phyloP scores from a whole-genome alignment of 2,113 vertebrate species.

The Psammodynastes pulverulentus region DNA sequence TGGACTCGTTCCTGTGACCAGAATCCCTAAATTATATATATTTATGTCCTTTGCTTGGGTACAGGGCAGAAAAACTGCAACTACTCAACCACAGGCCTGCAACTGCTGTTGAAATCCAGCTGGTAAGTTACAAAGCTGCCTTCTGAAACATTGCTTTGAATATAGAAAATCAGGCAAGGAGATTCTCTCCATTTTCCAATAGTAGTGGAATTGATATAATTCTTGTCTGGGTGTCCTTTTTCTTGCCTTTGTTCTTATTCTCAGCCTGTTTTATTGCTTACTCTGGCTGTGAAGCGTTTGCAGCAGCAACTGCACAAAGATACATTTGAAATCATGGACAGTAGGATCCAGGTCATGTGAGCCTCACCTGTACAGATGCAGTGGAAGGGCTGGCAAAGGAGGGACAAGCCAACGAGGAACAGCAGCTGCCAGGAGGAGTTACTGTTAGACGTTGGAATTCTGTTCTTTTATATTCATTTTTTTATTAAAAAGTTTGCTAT shows the following conservation, averaged over 20 bases:
- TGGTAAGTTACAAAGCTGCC: slow-evolving; percentile 74
- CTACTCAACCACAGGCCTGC: slow-evolving; percentile 92
- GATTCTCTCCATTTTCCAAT: not conserved
- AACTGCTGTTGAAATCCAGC: slow-evolving; percentile 95
- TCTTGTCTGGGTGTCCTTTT: not conserved
- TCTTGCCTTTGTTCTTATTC: not conserved
- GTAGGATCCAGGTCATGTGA: too few species aligned
- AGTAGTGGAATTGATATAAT: not conserved
- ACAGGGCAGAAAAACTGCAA: slow-evolving; percentile 94
- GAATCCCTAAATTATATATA: slow-evolving; percentile 25
- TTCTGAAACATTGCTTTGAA: slow-evolving; percentile 21
- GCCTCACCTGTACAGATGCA: not conserved
- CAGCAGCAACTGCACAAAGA: not conserved
- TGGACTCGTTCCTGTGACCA: not conserved
- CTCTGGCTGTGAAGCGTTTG: not conserved
- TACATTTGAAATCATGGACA: not conserved
- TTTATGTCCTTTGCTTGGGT: slow-evolving; percentile 30
- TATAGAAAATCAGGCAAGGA: slow-evolving; percentile 16
- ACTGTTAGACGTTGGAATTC: not conserved
- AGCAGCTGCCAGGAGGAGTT: not conserved
- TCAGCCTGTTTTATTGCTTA: not conserved
- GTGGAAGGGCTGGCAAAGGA: not conserved
- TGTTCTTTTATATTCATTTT: not conserved
- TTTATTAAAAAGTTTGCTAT: not conserved
- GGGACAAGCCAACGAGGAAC: not conserved